Evolutionary conservation across 2,888 invertebrate genomes (phyloP).

Genomic region (Ichneumon xanthorius): DNA sequence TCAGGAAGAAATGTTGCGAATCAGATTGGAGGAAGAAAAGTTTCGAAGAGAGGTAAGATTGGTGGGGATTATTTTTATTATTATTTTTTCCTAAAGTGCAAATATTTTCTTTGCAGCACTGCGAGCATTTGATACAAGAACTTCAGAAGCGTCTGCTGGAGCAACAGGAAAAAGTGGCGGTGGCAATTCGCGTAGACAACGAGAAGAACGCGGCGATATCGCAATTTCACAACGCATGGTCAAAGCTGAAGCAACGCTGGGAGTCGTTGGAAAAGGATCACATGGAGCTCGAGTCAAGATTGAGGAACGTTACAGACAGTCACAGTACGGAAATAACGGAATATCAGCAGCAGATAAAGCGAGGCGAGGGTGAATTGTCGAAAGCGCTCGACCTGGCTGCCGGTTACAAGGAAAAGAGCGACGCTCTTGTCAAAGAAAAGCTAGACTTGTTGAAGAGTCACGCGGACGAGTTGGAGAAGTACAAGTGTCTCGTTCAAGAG

Average conservation of each 20-base stretch:
- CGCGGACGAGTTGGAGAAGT: conserved; percentile 81
- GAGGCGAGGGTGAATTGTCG: conserved; percentile 90
- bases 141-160: conserved; percentile 91
- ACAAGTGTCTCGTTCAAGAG: conserved; percentile 80
- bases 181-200: conserved; percentile 91
- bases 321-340: conserved; percentile 85
- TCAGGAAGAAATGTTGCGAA: conserved; percentile 79
- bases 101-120: conserved; percentile 86
- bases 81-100: background rate
- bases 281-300: conserved; percentile 81
- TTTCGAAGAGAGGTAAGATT: conserved; percentile 89
- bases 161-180: conserved; percentile 92
- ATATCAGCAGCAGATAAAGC: conserved; percentile 86
- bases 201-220: conserved; percentile 90
- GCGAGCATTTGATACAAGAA: conserved; percentile 91
- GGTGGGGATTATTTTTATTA: background rate
- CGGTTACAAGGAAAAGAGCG: conserved; percentile 83
- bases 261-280: conserved; percentile 83
- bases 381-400: conserved; percentile 89
- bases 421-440: conserved; percentile 80
- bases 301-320: conserved; percentile 86
- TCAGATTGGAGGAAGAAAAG: conserved; percentile 91
- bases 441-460: conserved; percentile 79
- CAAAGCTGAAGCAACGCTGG: conserved; percentile 85
- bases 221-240: conserved; percentile 89